Base-by-base conservation (phyloP, 2,888 invertebrate genomes). In the Lasioglossum figueresi region DNA sequence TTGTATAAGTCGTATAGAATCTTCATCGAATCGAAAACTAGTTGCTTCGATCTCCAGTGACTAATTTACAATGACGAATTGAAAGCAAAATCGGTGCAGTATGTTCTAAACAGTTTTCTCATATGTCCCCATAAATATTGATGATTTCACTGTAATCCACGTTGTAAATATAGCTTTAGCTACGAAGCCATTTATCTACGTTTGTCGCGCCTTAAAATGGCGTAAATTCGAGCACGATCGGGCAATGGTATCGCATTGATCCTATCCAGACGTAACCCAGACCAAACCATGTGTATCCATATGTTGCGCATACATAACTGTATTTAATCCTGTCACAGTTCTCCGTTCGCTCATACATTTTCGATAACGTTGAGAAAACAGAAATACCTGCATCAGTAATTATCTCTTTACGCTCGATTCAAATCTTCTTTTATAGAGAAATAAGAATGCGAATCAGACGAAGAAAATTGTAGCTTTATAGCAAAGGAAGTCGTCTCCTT, bases 231-330 rank as follows among this genome's bases (percentile, higher is more conserved):
- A 14, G 31, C 31, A 16, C 63, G 63, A 63, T 63, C 31, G 63
- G 31, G 31, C 63, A 63, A 63, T 63, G 63, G 31, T 27, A 63
- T 63, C 63, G 16, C 63, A 63, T 63, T 63, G 63, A 63, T 63
- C 63, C 63, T 63, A 63, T 63, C 63, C 63, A 63, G 63, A 63
- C 63, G 63, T 6, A 31, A 23, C 75, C 63, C 63, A 63, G 59
- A 27, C 27, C 59, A 59, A 59, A 59, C 59, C 63, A 31, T 31
- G 31, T 31, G 63, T 63, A 31, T 31, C 16, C 31, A 63, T 63
- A 63, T 31, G 27, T 27, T 12, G 31, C 63, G 31, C 31, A 31
- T 59, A 16, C 16, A 63, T 63, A 63, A 63, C 63, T 27, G 14
- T 27, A 59, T 59, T 31, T 59, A 59, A 59, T 59, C 59, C 59